Conservation (phyloP, 2,888 invertebrate species). For the Drosophila neotestacea region DNA sequence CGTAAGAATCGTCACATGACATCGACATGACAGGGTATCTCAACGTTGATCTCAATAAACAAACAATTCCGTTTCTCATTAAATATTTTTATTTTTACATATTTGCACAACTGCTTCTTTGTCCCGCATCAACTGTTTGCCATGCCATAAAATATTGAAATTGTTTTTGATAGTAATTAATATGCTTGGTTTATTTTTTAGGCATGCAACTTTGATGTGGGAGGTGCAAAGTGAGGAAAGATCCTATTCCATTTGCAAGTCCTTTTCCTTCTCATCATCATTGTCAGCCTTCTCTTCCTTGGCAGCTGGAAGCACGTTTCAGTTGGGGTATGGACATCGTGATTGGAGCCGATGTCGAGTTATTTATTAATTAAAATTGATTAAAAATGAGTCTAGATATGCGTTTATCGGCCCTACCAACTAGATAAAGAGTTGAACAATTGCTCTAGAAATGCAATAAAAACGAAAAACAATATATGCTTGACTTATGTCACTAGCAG, state of each 20-base stretch:
- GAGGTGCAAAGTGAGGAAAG: constrained; percentile 6
- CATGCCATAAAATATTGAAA: constrained; percentile 43
- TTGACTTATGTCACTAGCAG: no score
- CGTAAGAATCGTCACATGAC: no score
- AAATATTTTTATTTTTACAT: constrained; percentile 5
- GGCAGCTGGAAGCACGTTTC: no score
- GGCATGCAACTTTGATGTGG: constrained; percentile 22
- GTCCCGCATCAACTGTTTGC: constrained; percentile 23
- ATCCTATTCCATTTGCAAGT: no score
- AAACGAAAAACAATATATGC: no score
- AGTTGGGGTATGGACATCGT: no score
- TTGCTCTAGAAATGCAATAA: neutral
- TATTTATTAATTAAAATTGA: no score
- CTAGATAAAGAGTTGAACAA: neutral
- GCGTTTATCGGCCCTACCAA: neutral
- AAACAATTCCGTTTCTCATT: neutral
- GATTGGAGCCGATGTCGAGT: no score
- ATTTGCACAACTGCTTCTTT: constrained; percentile 48
- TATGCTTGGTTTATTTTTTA: constrained; percentile 35
- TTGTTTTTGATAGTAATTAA: constrained; percentile 54
- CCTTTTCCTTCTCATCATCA: no score
- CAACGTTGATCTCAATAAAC: neutral
- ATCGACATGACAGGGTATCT: constrained; percentile 10
- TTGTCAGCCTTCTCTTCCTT: no score
- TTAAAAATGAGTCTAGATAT: neutral